Base-by-base conservation (phyloP, 2,113 vertebrate species). In the Ictalurus punctatus region DNA sequence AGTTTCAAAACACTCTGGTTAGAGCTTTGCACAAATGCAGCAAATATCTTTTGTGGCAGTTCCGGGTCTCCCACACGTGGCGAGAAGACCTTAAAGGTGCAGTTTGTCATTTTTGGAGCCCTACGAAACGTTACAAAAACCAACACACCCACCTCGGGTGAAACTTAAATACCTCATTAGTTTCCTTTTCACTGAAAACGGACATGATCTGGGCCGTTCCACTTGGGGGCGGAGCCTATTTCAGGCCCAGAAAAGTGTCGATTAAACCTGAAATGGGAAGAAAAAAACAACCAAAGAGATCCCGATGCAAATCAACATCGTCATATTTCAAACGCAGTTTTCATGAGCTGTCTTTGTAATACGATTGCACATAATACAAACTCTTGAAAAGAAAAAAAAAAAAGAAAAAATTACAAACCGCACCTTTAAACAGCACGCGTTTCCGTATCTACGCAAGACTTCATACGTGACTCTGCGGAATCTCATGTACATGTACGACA, bases 41-140 rank as follows among this genome's bases (percentile, higher is more conserved):
- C 92, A 85, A 90, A 86, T 83, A 71, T 88, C 83, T 89, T 90
- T 85, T 61, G 40, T 84, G 82, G 86, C 85, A 88, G 89, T 40
- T 6, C 23, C 4, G 6, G 14, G 40, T 83, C 58, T 76, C 16
- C 21, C 3, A 25, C 21, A 44, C 73, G 37, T 4, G 19, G 37
- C 40, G 19, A 9, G 23, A n/a, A 14, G 12, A 79, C 21, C 1
- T 79, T 81, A 81, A 56, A 81, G 52, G 78, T 81, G 78, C 78
- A 9, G 78, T 81, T 10, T 3, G 48, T 52, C 27, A n/a, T 30
- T 80, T 80, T 54, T 30, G 0, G 25, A 48, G 40, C 27, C 3
- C 23, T 27, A 23, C 1, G 4, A 44, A 12, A 44, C 6, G 3
- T 44, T 4, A 19, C 30, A 73, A 37, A 37, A 34, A 34, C 44